Base-by-base conservation (phyloP, 2,888 invertebrate species). In the Platycnemis pennipes region DNA sequence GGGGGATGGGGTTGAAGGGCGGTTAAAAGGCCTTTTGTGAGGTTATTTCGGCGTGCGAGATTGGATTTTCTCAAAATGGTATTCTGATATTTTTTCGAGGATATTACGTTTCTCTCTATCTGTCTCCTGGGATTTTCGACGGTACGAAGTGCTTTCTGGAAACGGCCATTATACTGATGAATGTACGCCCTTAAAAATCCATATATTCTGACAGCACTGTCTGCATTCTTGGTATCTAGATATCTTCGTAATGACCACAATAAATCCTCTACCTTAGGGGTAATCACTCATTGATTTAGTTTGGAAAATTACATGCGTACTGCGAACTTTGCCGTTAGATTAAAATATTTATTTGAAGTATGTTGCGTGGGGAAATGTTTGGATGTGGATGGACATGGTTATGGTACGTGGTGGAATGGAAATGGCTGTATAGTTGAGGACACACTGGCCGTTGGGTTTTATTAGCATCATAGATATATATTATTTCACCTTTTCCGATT, bases 1-100 rank as follows among this genome's bases (percentile, higher is more conserved):
- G 63, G 49, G 31, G 89, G 22, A 37, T 56, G 89, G 19, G 53
- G 56, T 56, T 56, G 53, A 89, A 37, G 77, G 37, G 37, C 91
- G 44, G 26, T 44, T 91, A 91, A 56, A 91, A 91, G 45, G 91
- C 69, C 91, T 91, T 91, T 91, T 91, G 91, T 91, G 63, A 44
- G 63, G 91, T 56, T 91, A 13, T 87, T 91, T 63, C 44, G 19
- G 63, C 63, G 63, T 77, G 63, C 42, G 63, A 63, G 91, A 63
- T 56, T 45, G 63, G 63, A 91, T 91, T 63, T 44, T 91, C 91
- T 91, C 69, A 91, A 56, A 63, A 91, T 56, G 63, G 63, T 44
- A 63, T 44, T 46, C 37, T 46, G 45, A 87, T 87, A 87, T 87
- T 46, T 91, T 44, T 91, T 63, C 56, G 37, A 77, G 37, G 77